phyloP scores from a whole-genome alignment of 2,113 vertebrate genomes.

The Malurus alboscapulatus region DNA sequence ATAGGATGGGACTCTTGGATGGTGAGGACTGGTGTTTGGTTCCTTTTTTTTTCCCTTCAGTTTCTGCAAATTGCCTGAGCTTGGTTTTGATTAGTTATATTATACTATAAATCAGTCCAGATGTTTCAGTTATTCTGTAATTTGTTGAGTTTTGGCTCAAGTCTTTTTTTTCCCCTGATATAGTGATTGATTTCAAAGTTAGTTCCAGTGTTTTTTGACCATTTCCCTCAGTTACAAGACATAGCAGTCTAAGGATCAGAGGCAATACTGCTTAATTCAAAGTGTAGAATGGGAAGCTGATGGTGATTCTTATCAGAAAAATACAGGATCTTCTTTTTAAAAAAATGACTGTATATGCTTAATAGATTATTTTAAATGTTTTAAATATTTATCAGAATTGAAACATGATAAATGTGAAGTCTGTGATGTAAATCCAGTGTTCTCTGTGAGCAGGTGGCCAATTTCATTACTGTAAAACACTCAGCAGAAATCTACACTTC shows the following conservation, averaged over 20 bases:
- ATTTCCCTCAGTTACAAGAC: slow-evolving; percentile 47
- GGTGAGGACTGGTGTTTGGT: background rate
- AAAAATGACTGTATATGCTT: slow-evolving; percentile 36
- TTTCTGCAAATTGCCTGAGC: slow-evolving; percentile 73
- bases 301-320: slow-evolving; percentile 51
- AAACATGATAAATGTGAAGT: slow-evolving; percentile 22
- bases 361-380: slow-evolving; percentile 49
- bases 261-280: slow-evolving; percentile 50
- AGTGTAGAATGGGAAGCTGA: slow-evolving; percentile 14
- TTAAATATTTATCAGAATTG: slow-evolving; percentile 55
- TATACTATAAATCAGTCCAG: slow-evolving; percentile 78
- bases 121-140: slow-evolving; percentile 79
- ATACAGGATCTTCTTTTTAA: slow-evolving; percentile 27
- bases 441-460: background rate
- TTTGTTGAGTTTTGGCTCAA: slow-evolving; percentile 77
- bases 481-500: background rate
- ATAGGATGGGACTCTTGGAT: slow-evolving; percentile 33
- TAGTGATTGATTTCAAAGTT: slow-evolving; percentile 75
- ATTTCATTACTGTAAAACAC: background rate
- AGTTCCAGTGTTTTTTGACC: slow-evolving; percentile 56
- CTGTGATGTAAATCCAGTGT: slow-evolving; percentile 36
- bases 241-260: slow-evolving; percentile 32
- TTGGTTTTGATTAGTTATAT: slow-evolving; percentile 79
- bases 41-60: slow-evolving; percentile 20
- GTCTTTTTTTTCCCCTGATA: slow-evolving; percentile 14